These are phyloP conservation scores for Ashinkailepas kermadecensis DNA, from an alignment of 2,888 invertebrate species.

Conservation along the genomic window DNA sequence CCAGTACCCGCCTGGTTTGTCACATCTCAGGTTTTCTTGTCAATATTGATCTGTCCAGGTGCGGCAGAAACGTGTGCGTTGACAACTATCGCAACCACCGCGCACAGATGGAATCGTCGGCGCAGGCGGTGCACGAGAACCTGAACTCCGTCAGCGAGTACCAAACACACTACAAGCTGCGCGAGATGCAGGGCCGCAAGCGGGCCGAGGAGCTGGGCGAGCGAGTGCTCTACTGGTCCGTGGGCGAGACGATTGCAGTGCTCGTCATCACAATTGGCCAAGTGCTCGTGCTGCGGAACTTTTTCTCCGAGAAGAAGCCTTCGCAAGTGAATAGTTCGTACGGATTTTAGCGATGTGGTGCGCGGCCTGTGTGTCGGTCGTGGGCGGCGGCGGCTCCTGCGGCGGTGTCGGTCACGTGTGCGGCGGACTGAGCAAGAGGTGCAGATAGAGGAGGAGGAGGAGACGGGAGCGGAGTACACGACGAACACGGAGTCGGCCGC, in stretches of 20 bases:
- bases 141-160: slow-evolving; percentile 82
- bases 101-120: slow-evolving; percentile 78
- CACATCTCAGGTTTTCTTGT: too few relatives aligned
- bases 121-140: slow-evolving; percentile 81
- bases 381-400: too few relatives aligned
- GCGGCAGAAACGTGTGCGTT: too few relatives aligned
- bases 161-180: slow-evolving; percentile 91
- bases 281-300: slow-evolving; percentile 82
- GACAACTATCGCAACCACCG: too few relatives aligned
- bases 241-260: slow-evolving; percentile 77
- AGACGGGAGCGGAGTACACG: too few relatives aligned
- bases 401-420: too few relatives aligned
- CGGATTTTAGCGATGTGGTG: not conserved
- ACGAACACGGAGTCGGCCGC: too few relatives aligned
- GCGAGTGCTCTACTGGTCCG: slow-evolving; percentile 86
- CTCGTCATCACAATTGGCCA: slow-evolving; percentile 80
- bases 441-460: too few relatives aligned
- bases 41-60: too few relatives aligned
- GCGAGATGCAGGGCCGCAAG: slow-evolving; percentile 90
- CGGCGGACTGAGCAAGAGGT: too few relatives aligned
- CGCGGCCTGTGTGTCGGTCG: too few relatives aligned
- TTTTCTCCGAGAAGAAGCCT: slow-evolving; percentile 60
- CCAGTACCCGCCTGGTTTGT: too few relatives aligned
- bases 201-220: slow-evolving; percentile 95
- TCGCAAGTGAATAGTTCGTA: not conserved